Evolutionary conservation across 2,113 vertebrate genomes (phyloP).

Genomic region (Petroica traversi): DNA sequence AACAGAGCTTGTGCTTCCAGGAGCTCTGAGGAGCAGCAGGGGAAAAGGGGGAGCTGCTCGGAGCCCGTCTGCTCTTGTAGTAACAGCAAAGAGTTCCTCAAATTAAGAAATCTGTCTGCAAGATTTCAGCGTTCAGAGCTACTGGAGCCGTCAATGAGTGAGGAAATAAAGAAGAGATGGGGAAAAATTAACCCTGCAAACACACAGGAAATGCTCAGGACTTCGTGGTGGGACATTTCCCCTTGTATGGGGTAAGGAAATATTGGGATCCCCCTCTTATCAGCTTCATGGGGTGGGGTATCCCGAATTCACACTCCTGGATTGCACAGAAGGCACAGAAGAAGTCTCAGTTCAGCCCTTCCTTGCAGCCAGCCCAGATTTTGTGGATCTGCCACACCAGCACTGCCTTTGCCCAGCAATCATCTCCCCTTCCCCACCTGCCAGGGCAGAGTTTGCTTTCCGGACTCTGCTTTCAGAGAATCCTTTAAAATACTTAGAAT

Average conservation of each 20-base stretch:
- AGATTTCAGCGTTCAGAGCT: not conserved
- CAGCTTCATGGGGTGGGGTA: fast-evolving
- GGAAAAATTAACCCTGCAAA: not conserved
- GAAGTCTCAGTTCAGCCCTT: not conserved
- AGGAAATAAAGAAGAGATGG: not conserved
- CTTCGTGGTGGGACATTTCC: not conserved
- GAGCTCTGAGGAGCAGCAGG: not conserved
- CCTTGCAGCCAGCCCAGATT: not conserved
- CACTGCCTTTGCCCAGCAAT: not conserved
- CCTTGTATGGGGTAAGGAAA: not conserved
- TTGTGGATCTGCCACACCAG: not conserved
- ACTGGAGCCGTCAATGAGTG: not conserved
- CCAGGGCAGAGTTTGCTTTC: not conserved
- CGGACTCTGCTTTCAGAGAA: not conserved
- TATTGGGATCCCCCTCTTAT: fast-evolving
- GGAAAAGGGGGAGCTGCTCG: not conserved
- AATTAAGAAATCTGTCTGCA: not conserved
- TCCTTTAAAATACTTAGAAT: not conserved
- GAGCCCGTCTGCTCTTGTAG: not conserved
- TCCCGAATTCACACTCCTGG: not conserved
- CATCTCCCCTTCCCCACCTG: not conserved
- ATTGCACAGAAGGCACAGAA: not conserved
- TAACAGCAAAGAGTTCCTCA: not conserved
- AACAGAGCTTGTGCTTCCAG: not conserved
- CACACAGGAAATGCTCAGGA: fast-evolving